phyloP scores from a whole-genome alignment of 2,113 vertebrate species.

The Macquaria australasica region DNA sequence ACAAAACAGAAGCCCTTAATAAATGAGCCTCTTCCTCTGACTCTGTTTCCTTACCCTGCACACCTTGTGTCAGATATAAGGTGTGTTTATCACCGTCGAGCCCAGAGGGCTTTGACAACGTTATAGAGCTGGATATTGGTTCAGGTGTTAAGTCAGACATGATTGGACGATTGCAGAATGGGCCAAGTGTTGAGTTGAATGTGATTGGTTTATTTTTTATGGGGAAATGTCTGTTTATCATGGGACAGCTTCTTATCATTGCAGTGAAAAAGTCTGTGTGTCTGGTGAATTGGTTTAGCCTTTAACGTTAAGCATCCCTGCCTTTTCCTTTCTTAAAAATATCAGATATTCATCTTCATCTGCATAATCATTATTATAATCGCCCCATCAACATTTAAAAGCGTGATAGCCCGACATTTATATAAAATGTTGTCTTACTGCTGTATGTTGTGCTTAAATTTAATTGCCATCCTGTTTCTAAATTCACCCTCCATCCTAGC shows the following conservation, averaged over 20 bases:
- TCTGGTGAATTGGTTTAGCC: background rate
- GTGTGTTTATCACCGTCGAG: constrained; percentile 46
- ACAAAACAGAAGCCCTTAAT: constrained; percentile 66
- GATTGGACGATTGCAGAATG: constrained; percentile 13
- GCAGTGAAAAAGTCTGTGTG: background rate
- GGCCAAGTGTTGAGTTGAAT: constrained; percentile 8
- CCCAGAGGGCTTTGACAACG: constrained; percentile 30
- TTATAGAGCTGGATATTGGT: background rate
- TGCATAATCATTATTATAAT: background rate
- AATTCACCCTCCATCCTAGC: constrained; percentile 22
- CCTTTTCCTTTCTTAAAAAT: background rate
- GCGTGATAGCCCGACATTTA: background rate
- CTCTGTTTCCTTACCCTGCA: constrained; percentile 38
- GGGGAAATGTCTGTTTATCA: background rate
- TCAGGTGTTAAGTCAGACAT: constrained; percentile 42
- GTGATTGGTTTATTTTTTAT: constrained; percentile 3
- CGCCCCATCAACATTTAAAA: background rate
- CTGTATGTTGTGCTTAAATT: constrained; percentile 7
- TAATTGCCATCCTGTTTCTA: constrained; percentile 27
- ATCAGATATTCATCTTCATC: background rate
- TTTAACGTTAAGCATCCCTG: background rate
- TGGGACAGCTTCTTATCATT: background rate
- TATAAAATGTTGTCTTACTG: background rate
- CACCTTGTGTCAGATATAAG: constrained; percentile 38
- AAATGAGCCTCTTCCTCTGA: constrained; percentile 69